These are phyloP conservation scores for Drosophila koepferae DNA, from an alignment of 2,888 invertebrate species.

Conservation along the genomic window DNA sequence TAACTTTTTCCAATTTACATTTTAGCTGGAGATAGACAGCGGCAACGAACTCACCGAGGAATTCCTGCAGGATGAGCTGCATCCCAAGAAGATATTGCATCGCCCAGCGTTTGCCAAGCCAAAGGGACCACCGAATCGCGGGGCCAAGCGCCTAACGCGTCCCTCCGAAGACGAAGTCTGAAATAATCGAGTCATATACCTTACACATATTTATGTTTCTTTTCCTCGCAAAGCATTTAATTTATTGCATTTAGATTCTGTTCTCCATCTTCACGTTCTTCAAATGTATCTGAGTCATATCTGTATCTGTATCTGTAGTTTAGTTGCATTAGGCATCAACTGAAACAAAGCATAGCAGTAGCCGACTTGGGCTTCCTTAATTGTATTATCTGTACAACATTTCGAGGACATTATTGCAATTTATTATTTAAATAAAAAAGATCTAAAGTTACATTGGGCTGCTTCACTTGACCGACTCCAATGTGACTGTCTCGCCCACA, in stretches of 20 bases:
- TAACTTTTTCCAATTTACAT: constrained; percentile 43
- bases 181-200: constrained; percentile 57
- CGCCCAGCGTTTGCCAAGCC: constrained; percentile 98
- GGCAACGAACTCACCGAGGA: constrained; percentile 95
- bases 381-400: constrained; percentile 55
- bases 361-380: constrained; percentile 73
- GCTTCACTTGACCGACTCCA: constrained; percentile 76
- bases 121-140: constrained; percentile 97
- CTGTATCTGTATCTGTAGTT: constrained; percentile 31
- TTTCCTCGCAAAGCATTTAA: constrained; percentile 70
- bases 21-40: constrained; percentile 95
- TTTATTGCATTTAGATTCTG: constrained; percentile 61
- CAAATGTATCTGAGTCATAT: constrained; percentile 52
- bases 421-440: constrained; percentile 71
- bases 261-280: constrained; percentile 51
- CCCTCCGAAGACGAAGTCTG: constrained; percentile 81
- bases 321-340: constrained; percentile 66
- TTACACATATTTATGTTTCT: constrained; percentile 10
- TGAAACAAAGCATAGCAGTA: constrained; percentile 70
- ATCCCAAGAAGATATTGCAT: constrained; percentile 95
- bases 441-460: constrained; percentile 39
- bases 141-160: constrained; percentile 95
- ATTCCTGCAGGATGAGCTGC: constrained; percentile 96
- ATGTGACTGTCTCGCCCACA: constrained; percentile 70
- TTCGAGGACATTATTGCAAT: constrained; percentile 75